Conservation (phyloP, 1,140 invertebrate genomes). For the Scaptodrosophila lebanonensis region DNA sequence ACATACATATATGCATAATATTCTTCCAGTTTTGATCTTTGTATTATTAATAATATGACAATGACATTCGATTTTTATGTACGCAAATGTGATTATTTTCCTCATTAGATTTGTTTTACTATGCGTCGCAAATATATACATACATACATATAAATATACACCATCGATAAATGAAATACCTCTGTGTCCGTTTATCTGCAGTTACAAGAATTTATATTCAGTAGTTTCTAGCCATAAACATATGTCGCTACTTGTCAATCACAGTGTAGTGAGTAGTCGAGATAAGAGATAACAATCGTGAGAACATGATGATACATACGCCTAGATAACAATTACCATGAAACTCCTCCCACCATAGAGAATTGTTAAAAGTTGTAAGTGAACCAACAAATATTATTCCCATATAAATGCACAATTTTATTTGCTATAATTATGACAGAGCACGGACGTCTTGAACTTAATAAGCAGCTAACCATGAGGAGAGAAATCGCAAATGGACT, state of each 20-base stretch:
- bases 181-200: conserved; percentile 7
- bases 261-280: no score
- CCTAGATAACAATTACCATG: not conserved
- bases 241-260: conserved; percentile 8
- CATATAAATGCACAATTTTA: no score
- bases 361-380: no score
- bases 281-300: conserved; percentile 13
- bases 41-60: conserved; percentile 24
- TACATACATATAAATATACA: not conserved
- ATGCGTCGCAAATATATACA: conserved; percentile 20
- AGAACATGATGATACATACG: not conserved
- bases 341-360: no score
- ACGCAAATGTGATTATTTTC: conserved; percentile 12
- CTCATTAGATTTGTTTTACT: no score
- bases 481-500: no score
- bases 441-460: no score
- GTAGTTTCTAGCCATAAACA: conserved; percentile 7
- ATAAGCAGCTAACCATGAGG: no score
- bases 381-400: no score
- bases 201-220: not conserved
- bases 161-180: conserved; percentile 5
- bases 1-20: conserved; percentile 12
- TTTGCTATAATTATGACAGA: no score
- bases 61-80: conserved; percentile 44
- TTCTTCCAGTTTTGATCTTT: conserved; percentile 55